phyloP scores from a whole-genome alignment of 2,888 invertebrate species.

The Xanthostigma xanthostigma region DNA sequence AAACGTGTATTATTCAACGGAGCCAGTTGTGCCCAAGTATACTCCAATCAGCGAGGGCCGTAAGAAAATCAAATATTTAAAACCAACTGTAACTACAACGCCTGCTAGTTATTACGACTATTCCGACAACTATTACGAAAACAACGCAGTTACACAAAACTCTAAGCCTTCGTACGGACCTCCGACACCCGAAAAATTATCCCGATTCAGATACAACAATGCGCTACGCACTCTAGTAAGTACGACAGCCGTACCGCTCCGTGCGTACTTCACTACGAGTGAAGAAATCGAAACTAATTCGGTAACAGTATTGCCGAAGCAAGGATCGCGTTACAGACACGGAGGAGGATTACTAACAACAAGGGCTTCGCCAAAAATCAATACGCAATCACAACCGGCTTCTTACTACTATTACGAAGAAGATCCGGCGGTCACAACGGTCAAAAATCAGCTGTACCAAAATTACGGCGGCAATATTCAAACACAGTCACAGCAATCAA shows the following conservation, averaged over 20 bases:
- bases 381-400: conserved; percentile 31
- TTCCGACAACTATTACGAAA: conserved; percentile 22
- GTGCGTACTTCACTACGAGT: conserved; percentile 41
- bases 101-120: conserved; percentile 3
- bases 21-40: not conserved
- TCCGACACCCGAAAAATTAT: conserved; percentile 16
- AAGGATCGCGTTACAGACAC: conserved; percentile 15
- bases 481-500: conserved; percentile 12
- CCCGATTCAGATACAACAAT: conserved; percentile 13
- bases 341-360: conserved; percentile 19
- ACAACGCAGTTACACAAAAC: conserved; percentile 30
- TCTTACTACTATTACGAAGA: conserved; percentile 58
- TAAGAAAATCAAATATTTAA: no score
- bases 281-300: conserved; percentile 37
- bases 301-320: conserved; percentile 22
- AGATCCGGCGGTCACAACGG: conserved; percentile 14
- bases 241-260: conserved; percentile 45
- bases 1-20: not conserved
- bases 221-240: conserved; percentile 29
- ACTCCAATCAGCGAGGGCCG: not conserved
- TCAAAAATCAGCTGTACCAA: conserved; percentile 13
- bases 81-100: not conserved
- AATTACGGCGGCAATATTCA: conserved; percentile 10
- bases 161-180: conserved; percentile 38
- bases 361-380: conserved; percentile 20